A percentile compares a stretch with the other conserved stretches of the same genome.
Evolutionary conservation across 2,888 invertebrate genomes (phyloP).

Genomic region (Drosophila rubida): DNA sequence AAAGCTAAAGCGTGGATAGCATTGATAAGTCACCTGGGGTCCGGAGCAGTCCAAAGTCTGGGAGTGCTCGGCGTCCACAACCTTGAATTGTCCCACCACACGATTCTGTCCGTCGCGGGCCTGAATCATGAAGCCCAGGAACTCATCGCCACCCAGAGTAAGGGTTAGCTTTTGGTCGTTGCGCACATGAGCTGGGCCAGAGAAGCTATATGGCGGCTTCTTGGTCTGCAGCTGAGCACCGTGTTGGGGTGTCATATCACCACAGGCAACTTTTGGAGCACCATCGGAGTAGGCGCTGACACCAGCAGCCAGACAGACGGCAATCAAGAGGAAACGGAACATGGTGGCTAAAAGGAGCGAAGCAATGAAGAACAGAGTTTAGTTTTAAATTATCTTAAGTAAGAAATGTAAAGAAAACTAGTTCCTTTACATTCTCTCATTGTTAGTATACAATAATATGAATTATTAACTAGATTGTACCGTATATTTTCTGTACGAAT

Average conservation of each 20-base stretch:
- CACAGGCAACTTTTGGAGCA: constrained; percentile 88
- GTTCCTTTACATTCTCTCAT: too few species aligned
- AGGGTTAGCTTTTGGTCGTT: constrained; percentile 85
- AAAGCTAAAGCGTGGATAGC: background rate
- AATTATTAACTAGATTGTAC: too few species aligned
- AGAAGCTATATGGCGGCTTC: constrained; percentile 87
- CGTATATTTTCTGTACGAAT: too few species aligned
- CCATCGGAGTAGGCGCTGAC: constrained; percentile 87
- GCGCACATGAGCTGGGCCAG: constrained; percentile 84
- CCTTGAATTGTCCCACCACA: constrained; percentile 88
- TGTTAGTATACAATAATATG: too few species aligned
- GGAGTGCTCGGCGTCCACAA: constrained; percentile 85
- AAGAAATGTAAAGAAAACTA: too few species aligned
- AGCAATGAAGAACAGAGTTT: background rate
- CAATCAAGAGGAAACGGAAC: constrained; percentile 74
- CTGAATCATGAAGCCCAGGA: constrained; percentile 89
- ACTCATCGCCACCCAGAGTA: constrained; percentile 85
- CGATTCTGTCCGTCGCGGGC: constrained; percentile 87
- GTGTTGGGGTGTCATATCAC: constrained; percentile 89
- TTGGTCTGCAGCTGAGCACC: constrained; percentile 86
- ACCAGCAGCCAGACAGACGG: constrained; percentile 73
- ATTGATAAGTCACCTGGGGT: constrained; percentile 62
- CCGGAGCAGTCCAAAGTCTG: constrained; percentile 80
- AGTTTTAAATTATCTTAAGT: background rate
- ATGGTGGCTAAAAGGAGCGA: constrained; percentile 55